Conservation (phyloP, 1,140 invertebrate species). For the Tetramorium parvispinum region DNA sequence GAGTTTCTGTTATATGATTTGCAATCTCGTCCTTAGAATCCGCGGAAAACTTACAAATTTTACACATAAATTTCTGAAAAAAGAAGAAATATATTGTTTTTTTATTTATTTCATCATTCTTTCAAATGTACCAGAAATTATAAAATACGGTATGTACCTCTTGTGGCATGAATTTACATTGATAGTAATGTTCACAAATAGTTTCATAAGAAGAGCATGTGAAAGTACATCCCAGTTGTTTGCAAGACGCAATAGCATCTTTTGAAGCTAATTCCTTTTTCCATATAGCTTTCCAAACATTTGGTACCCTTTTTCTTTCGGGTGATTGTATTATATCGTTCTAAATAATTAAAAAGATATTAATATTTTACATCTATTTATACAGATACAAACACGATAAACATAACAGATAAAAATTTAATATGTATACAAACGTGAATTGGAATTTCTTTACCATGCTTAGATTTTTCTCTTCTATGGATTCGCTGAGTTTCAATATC, state of each 20-base stretch:
- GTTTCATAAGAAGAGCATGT: conserved; percentile 64
- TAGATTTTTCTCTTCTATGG: conserved; percentile 64
- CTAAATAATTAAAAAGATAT: conserved; percentile 62
- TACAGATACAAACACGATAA: neutral
- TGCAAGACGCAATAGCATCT: conserved; percentile 70
- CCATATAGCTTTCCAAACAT: conserved; percentile 77
- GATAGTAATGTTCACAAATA: conserved; percentile 78
- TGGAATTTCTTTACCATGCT: conserved; percentile 20
- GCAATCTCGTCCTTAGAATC: conserved; percentile 69
- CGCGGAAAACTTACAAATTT: conserved; percentile 78
- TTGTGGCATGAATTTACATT: conserved; percentile 79
- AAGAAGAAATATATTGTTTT: conserved; percentile 20
- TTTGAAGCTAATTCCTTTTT: conserved; percentile 69
- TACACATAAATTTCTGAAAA: conserved; percentile 77
- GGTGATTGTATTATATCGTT: conserved; percentile 75
- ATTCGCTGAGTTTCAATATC: conserved; percentile 79
- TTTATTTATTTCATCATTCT: neutral
- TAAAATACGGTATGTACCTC: conserved; percentile 60
- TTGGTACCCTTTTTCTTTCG: conserved; percentile 73
- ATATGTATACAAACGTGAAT: conserved; percentile 30
- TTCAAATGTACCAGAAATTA: neutral
- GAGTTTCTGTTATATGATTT: conserved; percentile 75
- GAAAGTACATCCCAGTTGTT: conserved; percentile 77
- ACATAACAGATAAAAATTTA: conserved; percentile 1
- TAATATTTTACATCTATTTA: neutral